These are phyloP conservation scores for Orientallactaga bullata DNA, from an alignment of 2,113 vertebrate species.

Conservation along the genomic window DNA sequence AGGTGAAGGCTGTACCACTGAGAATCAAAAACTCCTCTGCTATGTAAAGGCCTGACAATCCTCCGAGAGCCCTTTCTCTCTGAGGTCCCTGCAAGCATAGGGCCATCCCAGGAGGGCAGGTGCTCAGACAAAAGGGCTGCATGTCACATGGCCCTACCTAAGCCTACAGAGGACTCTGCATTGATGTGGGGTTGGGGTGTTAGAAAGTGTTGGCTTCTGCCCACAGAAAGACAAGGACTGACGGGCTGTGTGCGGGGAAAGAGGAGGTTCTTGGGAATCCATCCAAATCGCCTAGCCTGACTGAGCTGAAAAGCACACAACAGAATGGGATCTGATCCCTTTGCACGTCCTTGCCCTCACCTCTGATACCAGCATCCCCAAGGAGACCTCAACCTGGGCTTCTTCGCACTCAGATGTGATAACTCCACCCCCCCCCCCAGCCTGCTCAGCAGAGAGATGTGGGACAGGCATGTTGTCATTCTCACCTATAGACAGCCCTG, in stretches of 20 bases:
- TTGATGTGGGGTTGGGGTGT: rapidly evolving
- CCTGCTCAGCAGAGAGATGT: neutral
- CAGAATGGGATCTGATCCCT: neutral
- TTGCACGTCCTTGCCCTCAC: rapidly evolving
- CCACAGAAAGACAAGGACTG: rapidly evolving
- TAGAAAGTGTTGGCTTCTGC: neutral
- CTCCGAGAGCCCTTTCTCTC: neutral
- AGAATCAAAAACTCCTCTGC: neutral
- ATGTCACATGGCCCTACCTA: neutral
- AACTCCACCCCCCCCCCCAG: rapidly evolving
- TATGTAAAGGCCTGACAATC: neutral
- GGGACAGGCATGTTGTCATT: neutral
- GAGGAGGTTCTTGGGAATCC: neutral
- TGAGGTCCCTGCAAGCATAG: neutral
- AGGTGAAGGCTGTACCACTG: neutral
- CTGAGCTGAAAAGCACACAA: neutral
- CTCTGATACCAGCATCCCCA: neutral
- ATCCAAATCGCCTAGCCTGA: neutral
- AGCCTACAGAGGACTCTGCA: neutral
- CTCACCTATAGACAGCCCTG: neutral
- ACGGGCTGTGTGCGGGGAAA: neutral
- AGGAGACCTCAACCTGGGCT: neutral
- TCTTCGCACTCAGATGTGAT: neutral
- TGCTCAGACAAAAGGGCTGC: neutral
- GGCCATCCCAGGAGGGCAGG: neutral